Base-by-base conservation (phyloP, 2,113 vertebrate species). In the Grammomys dolichurus region DNA sequence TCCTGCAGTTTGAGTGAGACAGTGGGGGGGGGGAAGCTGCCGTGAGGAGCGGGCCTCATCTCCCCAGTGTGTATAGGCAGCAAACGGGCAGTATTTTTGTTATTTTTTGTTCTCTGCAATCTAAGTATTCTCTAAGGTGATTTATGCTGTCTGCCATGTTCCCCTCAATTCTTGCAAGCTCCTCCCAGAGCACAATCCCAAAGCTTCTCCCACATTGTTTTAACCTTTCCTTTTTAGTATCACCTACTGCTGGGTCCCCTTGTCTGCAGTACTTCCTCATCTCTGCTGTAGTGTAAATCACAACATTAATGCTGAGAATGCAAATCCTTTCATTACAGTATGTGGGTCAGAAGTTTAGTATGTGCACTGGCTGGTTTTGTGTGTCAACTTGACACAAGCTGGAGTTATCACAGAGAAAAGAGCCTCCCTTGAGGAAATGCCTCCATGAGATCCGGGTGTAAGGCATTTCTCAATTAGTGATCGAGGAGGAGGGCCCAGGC, bases 31-130 rank as follows among this genome's bases (percentile, higher is more conserved):
- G 48, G 17, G 67, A 24, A 17, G 31, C 19, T 67, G 8, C n/a
- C 28, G 3, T 36, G 70, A 26, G 36, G 19, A 26, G 63, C 0
- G 12, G 13, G 0, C 17, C 36, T 10, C 46, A 24, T 3, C 14
- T 89, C 46, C 84, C 20, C 33, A 26, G n/a, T 8, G 28, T 7
- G 0, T 17, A 3, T 3, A 51, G 60, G 72, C 72, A 48, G 65
- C 9, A 4, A 1, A 1, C 46, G 58, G 46, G n/a, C 5, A 2
- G 17, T 13, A 0, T 58, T 43, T 46, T 81, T 69, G 48, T 78
- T 75, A 46, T 51, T 70, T 40, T 76, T 46, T 78, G 43, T 75
- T 91, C 63, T 65, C 40, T 12, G 60, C n/a, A 19, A 0, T 19
- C 31, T 60, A 19, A 36, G 24, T 84, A 1, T 76, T 85, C 84